phyloP scores from a whole-genome alignment of 2,797 vertebrate species.

The Chelon labrosus region DNA sequence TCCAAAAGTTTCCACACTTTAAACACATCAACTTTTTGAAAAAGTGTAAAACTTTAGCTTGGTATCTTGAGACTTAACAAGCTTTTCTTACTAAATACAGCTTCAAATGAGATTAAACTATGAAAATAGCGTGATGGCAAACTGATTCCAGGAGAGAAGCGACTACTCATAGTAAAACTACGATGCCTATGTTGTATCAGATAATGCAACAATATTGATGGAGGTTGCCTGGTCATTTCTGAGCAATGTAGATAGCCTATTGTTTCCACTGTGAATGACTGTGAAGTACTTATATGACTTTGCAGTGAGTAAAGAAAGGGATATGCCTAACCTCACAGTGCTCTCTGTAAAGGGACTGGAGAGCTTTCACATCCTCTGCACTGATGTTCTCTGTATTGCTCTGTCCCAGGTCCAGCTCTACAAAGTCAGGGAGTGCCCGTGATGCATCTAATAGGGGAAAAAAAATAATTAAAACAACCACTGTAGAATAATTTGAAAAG shows the following conservation, averaged over 20 bases:
- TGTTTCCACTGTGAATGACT: constrained; percentile 10
- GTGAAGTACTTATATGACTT: neutral
- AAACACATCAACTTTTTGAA: constrained; percentile 6
- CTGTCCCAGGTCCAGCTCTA: constrained; percentile 88
- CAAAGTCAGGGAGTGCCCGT: constrained; percentile 94
- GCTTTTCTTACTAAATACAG: constrained; percentile 26
- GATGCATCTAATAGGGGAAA: constrained; percentile 85
- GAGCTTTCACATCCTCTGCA: constrained; percentile 89
- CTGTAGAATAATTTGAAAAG: neutral
- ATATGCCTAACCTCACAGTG: constrained; percentile 93
- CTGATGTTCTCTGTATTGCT: constrained; percentile 87
- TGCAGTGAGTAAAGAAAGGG: constrained; percentile 9
- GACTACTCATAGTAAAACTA: neutral
- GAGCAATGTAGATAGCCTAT: neutral
- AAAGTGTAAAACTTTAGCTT: neutral
- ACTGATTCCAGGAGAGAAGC: neutral
- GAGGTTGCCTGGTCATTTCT: constrained; percentile 11
- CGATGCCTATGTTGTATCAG: no score
- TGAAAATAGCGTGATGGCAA: neutral
- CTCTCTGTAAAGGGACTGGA: constrained; percentile 94
- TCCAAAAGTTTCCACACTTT: constrained; percentile 36
- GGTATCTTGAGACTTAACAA: constrained; percentile 1
- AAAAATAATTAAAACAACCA: neutral
- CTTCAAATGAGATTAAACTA: constrained; percentile 30
- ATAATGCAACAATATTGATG: constrained; percentile 11